Evolutionary conservation across 2,797 vertebrate species (phyloP), one percentile per base, ranked within the genome.

Genomic region (Aphelocoma californica): DNA sequence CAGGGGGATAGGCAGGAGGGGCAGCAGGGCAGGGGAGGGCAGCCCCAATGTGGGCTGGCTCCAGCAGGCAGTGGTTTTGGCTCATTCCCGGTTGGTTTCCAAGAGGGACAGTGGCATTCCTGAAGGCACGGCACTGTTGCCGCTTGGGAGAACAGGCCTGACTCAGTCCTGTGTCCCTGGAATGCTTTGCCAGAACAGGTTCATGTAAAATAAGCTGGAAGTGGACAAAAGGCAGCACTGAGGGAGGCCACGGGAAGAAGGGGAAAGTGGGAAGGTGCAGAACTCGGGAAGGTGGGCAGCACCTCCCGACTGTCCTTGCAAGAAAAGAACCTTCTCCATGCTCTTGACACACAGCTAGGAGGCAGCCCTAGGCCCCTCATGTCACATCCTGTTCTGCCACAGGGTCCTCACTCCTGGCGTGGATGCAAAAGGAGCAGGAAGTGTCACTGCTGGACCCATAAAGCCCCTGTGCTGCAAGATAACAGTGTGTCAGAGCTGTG

Each of bases 331-430:
- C 45, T 73, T 57, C 80, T 88, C 8, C 1, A 29, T 25, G 77
- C 54, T 66, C 50, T 23, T 6, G 40, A 28, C 18, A 1, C 31
- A 12, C 40, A 56, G 92, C 47, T 5, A 15, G 75, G 67, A 71
- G 42, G 36, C 64, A 80, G 69, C 88, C 77, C 65, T 0, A 1
- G 36, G 72, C 14, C 36, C 53, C 9, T 1, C 13, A 1, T 0
- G 21, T 10, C 38, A 5, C 82, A 61, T 20, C 47, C 18, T 2
- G 17, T 45, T n/a, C 72, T 34, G 56, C 77, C 44, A 31, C 48
- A 13, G 1, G 3, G 34, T 36, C 64, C 42, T 31, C 25, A 1
- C 14, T 57, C 51, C 70, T 0, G 31, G 62, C 12, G 36, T 0
- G 3, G 69, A 20, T 21, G 28, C 3, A 0, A 11, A 53, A 84